phyloP scores from a whole-genome alignment of 2,797 vertebrate genomes.

The Coendou prehensilis region DNA sequence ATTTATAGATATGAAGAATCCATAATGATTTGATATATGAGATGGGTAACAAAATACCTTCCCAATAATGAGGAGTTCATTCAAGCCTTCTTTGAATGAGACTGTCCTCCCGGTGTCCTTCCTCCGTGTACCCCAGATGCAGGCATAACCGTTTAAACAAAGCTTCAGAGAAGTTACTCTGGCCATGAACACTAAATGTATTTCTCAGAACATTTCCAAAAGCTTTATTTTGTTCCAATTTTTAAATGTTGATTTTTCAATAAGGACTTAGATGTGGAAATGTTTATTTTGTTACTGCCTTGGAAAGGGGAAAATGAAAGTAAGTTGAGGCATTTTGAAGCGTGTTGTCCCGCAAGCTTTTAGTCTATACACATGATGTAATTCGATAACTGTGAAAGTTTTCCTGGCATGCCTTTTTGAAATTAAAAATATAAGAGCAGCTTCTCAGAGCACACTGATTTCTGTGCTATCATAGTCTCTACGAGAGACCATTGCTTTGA shows the following conservation, averaged over 20 bases:
- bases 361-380: background rate
- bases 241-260: constrained; percentile 44
- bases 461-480: background rate
- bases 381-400: constrained; percentile 18
- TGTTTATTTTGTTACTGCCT: constrained; percentile 27
- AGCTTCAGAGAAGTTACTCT: background rate
- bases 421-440: constrained; percentile 39
- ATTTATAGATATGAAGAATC: background rate
- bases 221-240: background rate
- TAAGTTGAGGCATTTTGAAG: background rate
- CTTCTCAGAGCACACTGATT: background rate
- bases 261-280: constrained; percentile 37
- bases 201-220: constrained; percentile 31
- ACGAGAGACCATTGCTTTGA: background rate
- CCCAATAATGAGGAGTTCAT: background rate
- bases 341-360: background rate
- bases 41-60: background rate
- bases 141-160: background rate
- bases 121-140: background rate
- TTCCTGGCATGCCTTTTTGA: background rate
- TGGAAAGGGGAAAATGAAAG: background rate
- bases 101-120: background rate
- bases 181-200: background rate
- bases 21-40: background rate
- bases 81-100: background rate